Base-by-base conservation (phyloP, 2,888 invertebrate species). In the Plusia festucae region DNA sequence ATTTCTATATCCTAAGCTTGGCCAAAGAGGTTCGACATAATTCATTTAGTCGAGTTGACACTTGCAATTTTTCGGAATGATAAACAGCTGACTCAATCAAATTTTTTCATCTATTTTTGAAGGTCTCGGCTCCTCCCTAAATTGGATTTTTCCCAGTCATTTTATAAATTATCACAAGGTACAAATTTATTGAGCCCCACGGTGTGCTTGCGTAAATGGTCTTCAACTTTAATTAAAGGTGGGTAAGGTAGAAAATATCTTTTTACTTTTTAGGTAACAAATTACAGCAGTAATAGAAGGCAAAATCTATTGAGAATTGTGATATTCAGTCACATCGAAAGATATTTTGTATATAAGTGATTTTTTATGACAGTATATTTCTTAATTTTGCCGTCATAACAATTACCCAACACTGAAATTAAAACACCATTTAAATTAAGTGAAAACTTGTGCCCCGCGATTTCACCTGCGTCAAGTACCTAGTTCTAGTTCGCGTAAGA, bases 1-100 rank as follows among this genome's bases (percentile, higher is more conserved):
- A 5, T 27, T 32, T 2, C 11, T 4, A 34, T n/a, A 46, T 59
- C 32, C 51, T 20, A 20, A 24, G 40, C 22, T 34, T n/a, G n/a
- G n/a, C 55, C 63, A 44, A 34, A 51, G 70, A 59, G 60, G 53
- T 58, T 70, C 62, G 60, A 54, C 54, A 60, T 68, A 65, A 71
- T 73, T 76, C 73, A 66, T 73, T 72, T 72, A 67, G 30, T 40
- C 27, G 44, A 72, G 73, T 59, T 67, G 73, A 73, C 73, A 73
- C 18, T 54, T 22, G 67, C 73, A 76, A 73, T 73, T 73, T 76
- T 53, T 73, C 24, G 15, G 30, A 61, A 73, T 76, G 73, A 73
- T 62, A 73, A 76, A 73, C 77, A 72, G 62, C 56, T 67, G 56
- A 53, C 59, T 57, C 51, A 60, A 72, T 72, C 53, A 56, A 51